A percentile compares a stretch with the other conserved stretches of the same genome.
These are phyloP conservation scores for Drosophila burlai DNA, from an alignment of 1,140 invertebrate species.

Conservation along the genomic window DNA sequence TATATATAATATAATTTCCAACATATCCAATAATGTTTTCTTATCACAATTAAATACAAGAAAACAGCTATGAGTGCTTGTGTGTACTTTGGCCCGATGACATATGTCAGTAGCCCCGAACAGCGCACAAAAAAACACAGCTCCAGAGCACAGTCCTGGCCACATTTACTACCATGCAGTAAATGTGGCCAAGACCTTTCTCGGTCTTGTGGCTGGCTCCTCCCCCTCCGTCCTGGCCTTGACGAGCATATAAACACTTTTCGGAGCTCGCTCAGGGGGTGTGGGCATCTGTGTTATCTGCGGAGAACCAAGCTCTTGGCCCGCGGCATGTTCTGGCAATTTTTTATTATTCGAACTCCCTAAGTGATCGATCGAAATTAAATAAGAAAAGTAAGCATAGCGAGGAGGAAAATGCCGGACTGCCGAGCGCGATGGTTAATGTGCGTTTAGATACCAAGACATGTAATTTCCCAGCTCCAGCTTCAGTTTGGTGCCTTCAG, in stretches of 20 bases:
- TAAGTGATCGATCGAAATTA: constrained; percentile 82
- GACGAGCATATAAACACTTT: constrained; percentile 29
- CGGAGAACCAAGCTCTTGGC: constrained; percentile 44
- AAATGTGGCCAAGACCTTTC: constrained; percentile 10
- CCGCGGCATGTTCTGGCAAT: constrained; percentile 68
- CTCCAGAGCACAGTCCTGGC: background rate
- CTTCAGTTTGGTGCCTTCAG: constrained; percentile 3
- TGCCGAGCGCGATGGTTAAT: constrained; percentile 77
- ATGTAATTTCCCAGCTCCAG: constrained; percentile 71
- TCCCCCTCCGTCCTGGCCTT: background rate
- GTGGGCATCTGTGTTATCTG: constrained; percentile 49
- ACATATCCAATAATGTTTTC: background rate
- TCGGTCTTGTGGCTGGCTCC: no score
- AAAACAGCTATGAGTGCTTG: background rate
- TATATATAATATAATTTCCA: background rate
- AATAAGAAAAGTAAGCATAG: constrained; percentile 77
- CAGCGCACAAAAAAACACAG: background rate
- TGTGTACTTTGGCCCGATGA: constrained; percentile 5
- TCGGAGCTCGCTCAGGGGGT: constrained; percentile 9
- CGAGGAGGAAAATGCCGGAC: constrained; percentile 49
- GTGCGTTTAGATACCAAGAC: constrained; percentile 81
- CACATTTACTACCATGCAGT: background rate
- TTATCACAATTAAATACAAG: background rate
- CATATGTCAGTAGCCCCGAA: constrained; percentile 18
- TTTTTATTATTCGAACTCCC: constrained; percentile 80